Conservation (phyloP, 1,140 invertebrate genomes). For the Apis laboriosa region DNA sequence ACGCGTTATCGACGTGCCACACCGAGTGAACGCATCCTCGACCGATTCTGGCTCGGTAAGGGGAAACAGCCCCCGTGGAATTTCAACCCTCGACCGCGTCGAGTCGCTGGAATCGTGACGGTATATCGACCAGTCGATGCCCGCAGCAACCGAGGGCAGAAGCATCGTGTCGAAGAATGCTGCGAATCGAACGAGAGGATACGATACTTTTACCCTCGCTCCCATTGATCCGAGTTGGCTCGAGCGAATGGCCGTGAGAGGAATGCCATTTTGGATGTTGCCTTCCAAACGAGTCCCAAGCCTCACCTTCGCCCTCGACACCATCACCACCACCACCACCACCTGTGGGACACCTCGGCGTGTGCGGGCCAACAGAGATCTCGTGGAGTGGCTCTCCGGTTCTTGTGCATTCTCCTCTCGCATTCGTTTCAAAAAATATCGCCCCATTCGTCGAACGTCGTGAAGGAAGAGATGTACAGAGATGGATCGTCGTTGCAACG, state of each 20-base stretch:
- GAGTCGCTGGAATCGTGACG: constrained; percentile 73
- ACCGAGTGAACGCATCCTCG: constrained; percentile 1
- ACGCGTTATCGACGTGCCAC: constrained; percentile 50
- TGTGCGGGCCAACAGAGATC: constrained; percentile 45
- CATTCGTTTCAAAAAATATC: neutral
- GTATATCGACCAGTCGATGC: constrained; percentile 76
- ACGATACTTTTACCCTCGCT: neutral
- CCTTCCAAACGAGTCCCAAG: neutral
- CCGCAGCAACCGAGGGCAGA: constrained; percentile 71
- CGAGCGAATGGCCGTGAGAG: neutral
- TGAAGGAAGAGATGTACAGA: neutral
- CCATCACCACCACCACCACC: constrained; percentile 43
- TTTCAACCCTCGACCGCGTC: constrained; percentile 60
- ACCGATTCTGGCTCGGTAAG: constrained; percentile 31
- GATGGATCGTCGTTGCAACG: neutral
- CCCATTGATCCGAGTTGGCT: neutral
- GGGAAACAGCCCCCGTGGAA: constrained; percentile 46
- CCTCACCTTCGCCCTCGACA: neutral
- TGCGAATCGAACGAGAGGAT: constrained; percentile 41
- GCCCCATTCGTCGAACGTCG: neutral
- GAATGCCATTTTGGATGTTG: constrained; percentile 1
- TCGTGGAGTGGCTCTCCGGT: constrained; percentile 38
- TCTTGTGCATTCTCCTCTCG: constrained; percentile 6
- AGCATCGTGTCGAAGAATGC: constrained; percentile 59
- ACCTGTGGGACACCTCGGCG: constrained; percentile 64